Evolutionary conservation across 1,140 invertebrate genomes (phyloP), one percentile per base, ranked within the genome.

Genomic region (Leptoteleia sp.): DNA sequence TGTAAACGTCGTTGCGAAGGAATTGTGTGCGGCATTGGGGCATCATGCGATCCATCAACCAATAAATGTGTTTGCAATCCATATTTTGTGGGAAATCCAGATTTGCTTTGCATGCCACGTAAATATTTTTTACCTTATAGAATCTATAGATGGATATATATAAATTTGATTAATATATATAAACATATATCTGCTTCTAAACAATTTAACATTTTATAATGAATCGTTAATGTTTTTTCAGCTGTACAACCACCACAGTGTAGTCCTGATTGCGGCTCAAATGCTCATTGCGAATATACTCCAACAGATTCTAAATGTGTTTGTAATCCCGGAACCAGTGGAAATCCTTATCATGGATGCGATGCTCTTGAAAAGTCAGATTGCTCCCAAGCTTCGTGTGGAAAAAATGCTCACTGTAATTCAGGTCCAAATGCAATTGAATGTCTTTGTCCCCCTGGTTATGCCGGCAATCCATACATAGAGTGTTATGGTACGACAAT

Each of bases 21-120:
- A 7, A 90, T 96, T 0, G 92, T 95, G 5, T 98, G 96, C 83
- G 95, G 95, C 5, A 91, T 96, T 5, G 94, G 94, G 6, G 95
- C 95, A 7, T 92, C 92, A 29, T 98, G 96, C 84, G 94, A 97
- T 83, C 91, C 92, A 67, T 89, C 91, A 40, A 94, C 92, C 8
- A 96, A 96, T 67, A 94, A 94, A 88, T 98, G 96, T 88, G 91
- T 96, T 16, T 98, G 96, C 84, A 92, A 96, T 84, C 92, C 94
- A 1, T 95, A 94, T 82, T 97, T 97, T 85, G 92, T 96, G 64
- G 96, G 96, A 76, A 96, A 97, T 88, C 95, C 96, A 0, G 94
- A 96, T 82, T 88, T 96, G 5, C 90, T 97, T 15, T 97, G 96
- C 84, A 96, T 97, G 92, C 96, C 96, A 84, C 96, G 94, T 95